Base-by-base conservation (phyloP, 2,888 invertebrate species). In the Harpalus rufipes region DNA sequence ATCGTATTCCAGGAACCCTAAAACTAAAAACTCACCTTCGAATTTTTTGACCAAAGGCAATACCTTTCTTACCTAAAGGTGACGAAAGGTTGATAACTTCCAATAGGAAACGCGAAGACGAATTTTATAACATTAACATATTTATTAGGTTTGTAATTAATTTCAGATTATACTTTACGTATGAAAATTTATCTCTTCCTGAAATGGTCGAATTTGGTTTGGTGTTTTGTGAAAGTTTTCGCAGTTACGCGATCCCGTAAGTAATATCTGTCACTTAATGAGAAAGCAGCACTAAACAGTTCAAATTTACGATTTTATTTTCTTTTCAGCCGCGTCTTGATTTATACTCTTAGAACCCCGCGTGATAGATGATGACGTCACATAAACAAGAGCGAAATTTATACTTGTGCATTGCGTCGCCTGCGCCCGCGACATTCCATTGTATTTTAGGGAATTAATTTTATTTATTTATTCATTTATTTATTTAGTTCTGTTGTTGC, bases 401-500 rank as follows among this genome's bases (percentile, higher is more conserved):
- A 81, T 81, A 65, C 65, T 51, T 65, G 56, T 74, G 72, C 72
- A 74, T 74, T n/a, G 44, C 44, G 21, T 25, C 21, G 21, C 14
- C 39, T 21, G 7, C 25, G 18, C 18, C 39, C 44, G 81, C 44
- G 44, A 81, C 65, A 63, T 44, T 81, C 68, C 81, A 81, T 81
- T 81, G 81, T 81, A 81, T 81, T 81, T 81, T 68, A 65, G 44
- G 81, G 65, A 81, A 81, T 81, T 81, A 81, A 81, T 81, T 81
- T 81, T 81, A 81, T 81, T 81, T 81, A 81, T 81, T 81, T 81
- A 81, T 81, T 81, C 81, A 81, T 81, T 81, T 81, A 81, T 81
- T 81, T 81, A 65, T 81, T 79, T 65, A 81, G 44, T 65, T 81
- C 51, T 56, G 63, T 10, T 44, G 65, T 18, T 10, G n/a, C 72